phyloP scores from a whole-genome alignment of 2,888 invertebrate species.

The Lapara coniferarum region DNA sequence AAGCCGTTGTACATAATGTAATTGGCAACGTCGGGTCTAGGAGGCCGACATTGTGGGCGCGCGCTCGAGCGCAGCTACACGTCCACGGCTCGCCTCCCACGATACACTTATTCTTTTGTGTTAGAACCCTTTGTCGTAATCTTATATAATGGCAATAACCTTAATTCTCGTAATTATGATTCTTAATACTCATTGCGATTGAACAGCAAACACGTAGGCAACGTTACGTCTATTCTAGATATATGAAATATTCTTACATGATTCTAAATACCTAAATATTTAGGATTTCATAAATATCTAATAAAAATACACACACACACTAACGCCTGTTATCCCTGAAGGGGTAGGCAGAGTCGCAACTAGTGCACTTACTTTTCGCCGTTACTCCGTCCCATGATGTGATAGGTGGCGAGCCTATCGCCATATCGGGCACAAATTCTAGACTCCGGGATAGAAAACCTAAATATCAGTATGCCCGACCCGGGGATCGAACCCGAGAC shows the following conservation, averaged over 20 bases:
- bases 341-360: no score
- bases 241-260: background rate
- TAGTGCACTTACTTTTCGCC: no score
- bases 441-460: no score
- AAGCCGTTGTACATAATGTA: conserved; percentile 63
- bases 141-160: background rate
- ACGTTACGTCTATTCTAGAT: background rate
- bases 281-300: no score
- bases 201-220: background rate
- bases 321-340: no score
- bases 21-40: conserved; percentile 34
- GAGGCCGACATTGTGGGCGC: conserved; percentile 56
- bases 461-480: no score
- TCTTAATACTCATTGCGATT: no score
- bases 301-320: no score
- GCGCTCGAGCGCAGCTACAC: conserved; percentile 53
- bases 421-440: no score
- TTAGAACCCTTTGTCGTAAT: conserved; percentile 30
- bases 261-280: background rate
- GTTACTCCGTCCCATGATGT: no score
- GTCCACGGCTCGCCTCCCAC: conserved; percentile 31
- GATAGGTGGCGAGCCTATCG: no score
- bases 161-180: background rate
- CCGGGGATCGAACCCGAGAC: no score
- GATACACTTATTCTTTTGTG: conserved; percentile 13